Evolutionary conservation across 2,888 invertebrate genomes (phyloP), one percentile per base, ranked within the genome.

Genomic region (Dasysyrphus tricinctus): DNA sequence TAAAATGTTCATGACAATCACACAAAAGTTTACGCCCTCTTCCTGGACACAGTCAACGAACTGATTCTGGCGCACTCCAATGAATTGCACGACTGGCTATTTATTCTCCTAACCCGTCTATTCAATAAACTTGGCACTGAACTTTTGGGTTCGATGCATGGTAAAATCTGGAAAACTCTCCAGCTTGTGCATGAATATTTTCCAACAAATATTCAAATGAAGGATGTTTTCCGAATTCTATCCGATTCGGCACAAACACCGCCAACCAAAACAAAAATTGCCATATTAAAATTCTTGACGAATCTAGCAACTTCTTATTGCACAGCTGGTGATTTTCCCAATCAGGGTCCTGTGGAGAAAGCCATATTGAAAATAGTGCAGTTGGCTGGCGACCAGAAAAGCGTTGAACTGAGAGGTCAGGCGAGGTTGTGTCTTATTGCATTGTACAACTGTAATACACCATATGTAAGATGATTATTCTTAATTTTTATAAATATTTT

Each of bases 1-100:
- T 86, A 97, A 97, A 93, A 98, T 99, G 97, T 98, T 99, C 92
- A 98, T 98, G 94, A 99, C 93, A 97, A 98, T 3, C 97, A 99
- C 93, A 95, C 98, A 89, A 97, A 97, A 93, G 98, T 98, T 88
- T 97, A 99, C 93, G 97, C 97, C 63, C 93, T 98, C 82, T 98
- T 98, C 92, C 93, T 99, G 91, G 99, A 99, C 91, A 97, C 98
- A 0, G 95, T 99, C 51, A 97, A 97, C 90, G 98, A 98, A 91
- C 94, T 99, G 90, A 95, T 99, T 74, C 94, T 95, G 85, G 95
- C 96, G 49, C 98, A 99, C 93, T 96, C 96, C 91, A 95, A 95
- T 88, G 98, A 98, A 91, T 94, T 99, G 70, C 95, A 96, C 90
- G 98, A 97, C 91, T 99, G 99, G 98, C 94, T 99, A 3, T 98